These are phyloP conservation scores for Diuraphis noxia DNA, from an alignment of 1,140 invertebrate genomes.

Conservation along the genomic window DNA sequence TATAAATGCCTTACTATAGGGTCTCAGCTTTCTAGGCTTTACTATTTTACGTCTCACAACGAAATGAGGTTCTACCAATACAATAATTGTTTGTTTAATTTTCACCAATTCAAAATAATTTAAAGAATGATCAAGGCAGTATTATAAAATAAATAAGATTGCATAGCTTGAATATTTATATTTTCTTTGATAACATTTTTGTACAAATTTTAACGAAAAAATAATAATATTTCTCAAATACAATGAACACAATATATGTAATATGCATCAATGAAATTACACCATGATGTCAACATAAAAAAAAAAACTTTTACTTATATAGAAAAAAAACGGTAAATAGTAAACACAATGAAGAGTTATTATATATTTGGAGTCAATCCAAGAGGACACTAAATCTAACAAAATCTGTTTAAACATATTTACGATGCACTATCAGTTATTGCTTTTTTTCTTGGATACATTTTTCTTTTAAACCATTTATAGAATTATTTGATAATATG, in stretches of 20 bases:
- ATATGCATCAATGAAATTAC: neutral
- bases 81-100: neutral
- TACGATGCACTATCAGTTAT: constrained; percentile 29
- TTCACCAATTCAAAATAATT: neutral
- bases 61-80: neutral
- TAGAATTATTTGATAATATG: neutral
- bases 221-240: neutral
- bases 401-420: constrained; percentile 31
- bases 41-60: neutral
- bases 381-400: neutral
- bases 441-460: neutral
- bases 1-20: neutral
- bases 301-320: neutral
- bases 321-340: neutral
- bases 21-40: too few relatives aligned
- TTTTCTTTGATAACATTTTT: neutral
- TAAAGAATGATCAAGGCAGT: neutral
- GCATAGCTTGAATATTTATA: neutral
- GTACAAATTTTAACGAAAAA: neutral
- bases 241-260: neutral
- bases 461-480: neutral
- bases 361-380: constrained; percentile 9
- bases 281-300: neutral
- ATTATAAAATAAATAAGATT: neutral
- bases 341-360: constrained; percentile 9